phyloP scores from a whole-genome alignment of 2,797 vertebrate species.

The Salmo trutta region DNA sequence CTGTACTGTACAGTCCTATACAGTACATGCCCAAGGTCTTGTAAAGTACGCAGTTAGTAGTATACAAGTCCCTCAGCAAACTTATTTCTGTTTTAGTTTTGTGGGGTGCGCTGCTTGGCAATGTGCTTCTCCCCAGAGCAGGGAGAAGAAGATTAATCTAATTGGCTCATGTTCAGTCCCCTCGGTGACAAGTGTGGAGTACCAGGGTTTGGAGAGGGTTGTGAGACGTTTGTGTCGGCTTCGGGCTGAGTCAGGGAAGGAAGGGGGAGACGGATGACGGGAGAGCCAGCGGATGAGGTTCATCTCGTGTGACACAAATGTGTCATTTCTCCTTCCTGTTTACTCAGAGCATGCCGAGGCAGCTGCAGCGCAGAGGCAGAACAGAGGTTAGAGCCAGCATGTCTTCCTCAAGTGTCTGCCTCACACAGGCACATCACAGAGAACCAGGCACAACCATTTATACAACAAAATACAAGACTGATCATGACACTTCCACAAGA shows the following conservation, averaged over 20 bases:
- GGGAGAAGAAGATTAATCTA: slow-evolving; percentile 41
- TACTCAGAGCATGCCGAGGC: slow-evolving; percentile 29
- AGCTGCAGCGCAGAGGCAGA: slow-evolving; percentile 3
- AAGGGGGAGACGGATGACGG: slow-evolving; percentile 43
- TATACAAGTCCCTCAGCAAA: background rate
- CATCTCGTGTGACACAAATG: slow-evolving; percentile 45
- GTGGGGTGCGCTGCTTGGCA: background rate
- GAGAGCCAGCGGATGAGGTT: slow-evolving; percentile 40
- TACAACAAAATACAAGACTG: background rate
- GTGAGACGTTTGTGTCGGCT: slow-evolving; percentile 5
- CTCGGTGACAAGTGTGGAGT: slow-evolving; percentile 18
- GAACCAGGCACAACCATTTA: background rate
- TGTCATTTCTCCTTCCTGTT: slow-evolving; percentile 59
- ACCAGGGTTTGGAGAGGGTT: background rate
- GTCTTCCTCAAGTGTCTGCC: background rate
- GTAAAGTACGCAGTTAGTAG: slow-evolving; percentile 44
- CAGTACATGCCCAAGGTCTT: slow-evolving; percentile 41
- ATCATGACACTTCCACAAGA: background rate
- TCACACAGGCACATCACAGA: background rate
- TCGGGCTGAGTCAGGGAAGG: slow-evolving; percentile 24
- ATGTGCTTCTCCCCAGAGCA: background rate
- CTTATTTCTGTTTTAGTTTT: slow-evolving; percentile 7
- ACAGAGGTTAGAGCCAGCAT: background rate
- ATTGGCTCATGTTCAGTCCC: slow-evolving; percentile 45
- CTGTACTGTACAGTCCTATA: slow-evolving; percentile 10